Evolutionary conservation across 2,888 invertebrate genomes (phyloP).

Genomic region (Rhimphoctona megacephalus): DNA sequence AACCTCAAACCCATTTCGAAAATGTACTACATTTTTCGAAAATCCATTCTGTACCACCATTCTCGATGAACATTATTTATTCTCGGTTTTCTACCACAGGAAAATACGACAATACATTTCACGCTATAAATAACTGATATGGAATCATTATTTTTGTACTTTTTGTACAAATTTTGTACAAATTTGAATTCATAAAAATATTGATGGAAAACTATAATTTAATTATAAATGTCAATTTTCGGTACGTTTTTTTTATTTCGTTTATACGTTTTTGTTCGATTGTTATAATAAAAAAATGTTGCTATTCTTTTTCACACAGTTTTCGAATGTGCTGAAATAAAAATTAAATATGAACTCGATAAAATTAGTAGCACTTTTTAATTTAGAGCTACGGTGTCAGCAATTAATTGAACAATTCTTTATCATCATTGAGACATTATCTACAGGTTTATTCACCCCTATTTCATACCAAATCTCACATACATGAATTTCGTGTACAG

Average conservation of each 20-base stretch:
- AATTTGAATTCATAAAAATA: background rate
- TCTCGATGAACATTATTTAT: background rate
- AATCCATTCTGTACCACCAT: background rate
- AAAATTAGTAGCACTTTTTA: background rate
- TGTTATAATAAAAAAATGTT: too few relatives aligned
- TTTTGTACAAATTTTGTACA: too few relatives aligned
- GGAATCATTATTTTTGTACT: background rate
- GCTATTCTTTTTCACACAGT: too few relatives aligned
- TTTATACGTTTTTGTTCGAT: too few relatives aligned
- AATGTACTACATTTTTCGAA: constrained; percentile 22
- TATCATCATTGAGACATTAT: background rate
- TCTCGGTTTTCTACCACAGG: background rate
- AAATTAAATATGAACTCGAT: background rate
- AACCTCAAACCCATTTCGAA: constrained; percentile 2
- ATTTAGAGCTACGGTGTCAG: background rate
- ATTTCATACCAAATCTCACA: background rate
- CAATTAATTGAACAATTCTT: background rate
- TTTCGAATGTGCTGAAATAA: background rate
- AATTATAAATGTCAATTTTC: too few relatives aligned
- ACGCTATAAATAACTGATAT: background rate
- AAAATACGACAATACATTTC: background rate
- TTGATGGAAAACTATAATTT: too few relatives aligned
- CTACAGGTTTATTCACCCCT: background rate
- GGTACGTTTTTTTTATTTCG: too few relatives aligned
- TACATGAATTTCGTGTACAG: background rate